A percentile compares a stretch with the other conserved stretches of the same genome.
phyloP scores from a whole-genome alignment of 2,888 invertebrate species.

The Oeneis ivallda region DNA sequence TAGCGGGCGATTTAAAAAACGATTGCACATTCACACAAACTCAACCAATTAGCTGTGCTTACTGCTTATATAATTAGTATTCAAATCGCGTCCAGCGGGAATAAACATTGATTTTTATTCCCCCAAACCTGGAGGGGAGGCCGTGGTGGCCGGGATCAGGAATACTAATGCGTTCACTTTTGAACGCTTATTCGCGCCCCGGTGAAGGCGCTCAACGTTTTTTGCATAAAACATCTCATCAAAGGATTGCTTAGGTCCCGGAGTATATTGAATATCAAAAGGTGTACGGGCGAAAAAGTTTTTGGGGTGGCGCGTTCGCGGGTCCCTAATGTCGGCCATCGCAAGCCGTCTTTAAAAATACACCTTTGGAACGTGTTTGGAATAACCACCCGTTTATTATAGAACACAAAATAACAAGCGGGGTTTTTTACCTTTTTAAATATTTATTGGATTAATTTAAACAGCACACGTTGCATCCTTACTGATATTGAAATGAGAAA shows the following conservation, averaged over 20 bases:
- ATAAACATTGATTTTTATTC: constrained; percentile 82
- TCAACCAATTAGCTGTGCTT: constrained; percentile 74
- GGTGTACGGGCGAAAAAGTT: constrained; percentile 73
- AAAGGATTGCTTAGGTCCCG: constrained; percentile 79
- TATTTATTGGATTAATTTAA: constrained; percentile 32
- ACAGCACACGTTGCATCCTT: constrained; percentile 7
- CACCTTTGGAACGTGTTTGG: constrained; percentile 75
- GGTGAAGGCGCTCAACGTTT: constrained; percentile 77
- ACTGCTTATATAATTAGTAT: constrained; percentile 79
- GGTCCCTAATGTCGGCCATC: constrained; percentile 72
- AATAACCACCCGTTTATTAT: constrained; percentile 63
- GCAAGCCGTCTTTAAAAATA: constrained; percentile 79
- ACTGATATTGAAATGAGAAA: no score
- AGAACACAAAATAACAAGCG: constrained; percentile 43
- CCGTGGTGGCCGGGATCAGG: constrained; percentile 63
- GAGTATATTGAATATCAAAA: constrained; percentile 82
- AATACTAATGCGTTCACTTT: constrained; percentile 81
- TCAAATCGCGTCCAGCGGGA: constrained; percentile 73
- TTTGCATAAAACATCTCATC: constrained; percentile 83
- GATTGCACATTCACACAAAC: constrained; percentile 46
- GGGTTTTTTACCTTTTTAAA: constrained; percentile 33
- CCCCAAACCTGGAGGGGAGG: constrained; percentile 72
- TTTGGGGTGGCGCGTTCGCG: constrained; percentile 60
- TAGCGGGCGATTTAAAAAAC: constrained; percentile 29
- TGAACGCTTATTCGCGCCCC: constrained; percentile 79